Percentiles rank a stretch among this genome's conserved stretches.
phyloP scores from a whole-genome alignment of 2,113 vertebrate species.

The Tupaia chinensis region DNA sequence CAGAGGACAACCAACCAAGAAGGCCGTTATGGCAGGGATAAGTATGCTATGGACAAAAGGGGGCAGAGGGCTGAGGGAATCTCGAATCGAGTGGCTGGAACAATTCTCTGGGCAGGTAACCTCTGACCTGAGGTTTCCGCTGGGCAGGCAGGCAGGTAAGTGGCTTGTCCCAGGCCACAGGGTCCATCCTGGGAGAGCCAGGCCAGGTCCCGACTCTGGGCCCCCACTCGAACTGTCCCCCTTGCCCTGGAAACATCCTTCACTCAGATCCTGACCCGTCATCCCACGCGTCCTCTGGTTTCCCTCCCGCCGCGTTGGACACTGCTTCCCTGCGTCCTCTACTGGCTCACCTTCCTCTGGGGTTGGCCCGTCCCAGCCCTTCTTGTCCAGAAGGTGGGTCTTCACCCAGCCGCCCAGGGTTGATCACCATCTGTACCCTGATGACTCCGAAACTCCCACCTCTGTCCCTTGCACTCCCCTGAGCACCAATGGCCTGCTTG shows the following conservation, averaged over 20 bases:
- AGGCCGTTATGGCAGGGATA: not conserved
- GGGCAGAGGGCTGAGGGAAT: not conserved
- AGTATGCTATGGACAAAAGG: not conserved
- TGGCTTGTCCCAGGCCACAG: not conserved
- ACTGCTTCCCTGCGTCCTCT: not conserved
- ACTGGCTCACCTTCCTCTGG: not conserved
- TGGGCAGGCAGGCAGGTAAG: not conserved
- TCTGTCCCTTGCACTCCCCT: not conserved
- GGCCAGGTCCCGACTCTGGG: not conserved
- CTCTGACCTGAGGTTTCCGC: not conserved
- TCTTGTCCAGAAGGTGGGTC: not conserved
- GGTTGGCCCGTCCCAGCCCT: no score
- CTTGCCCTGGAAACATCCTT: not conserved
- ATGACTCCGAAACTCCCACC: not conserved
- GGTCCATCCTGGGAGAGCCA: not conserved
- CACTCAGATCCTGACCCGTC: not conserved
- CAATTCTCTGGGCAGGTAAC: not conserved
- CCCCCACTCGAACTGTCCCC: not conserved
- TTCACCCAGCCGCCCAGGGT: not conserved
- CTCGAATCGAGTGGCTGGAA: not conserved
- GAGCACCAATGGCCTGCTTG: not conserved
- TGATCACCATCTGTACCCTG: no score
- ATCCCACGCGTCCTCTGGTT: not conserved
- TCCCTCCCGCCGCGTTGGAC: not conserved
- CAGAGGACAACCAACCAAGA: not conserved